Evolutionary conservation across 1,140 invertebrate species (phyloP).

Genomic region (Triops cancriformis): DNA sequence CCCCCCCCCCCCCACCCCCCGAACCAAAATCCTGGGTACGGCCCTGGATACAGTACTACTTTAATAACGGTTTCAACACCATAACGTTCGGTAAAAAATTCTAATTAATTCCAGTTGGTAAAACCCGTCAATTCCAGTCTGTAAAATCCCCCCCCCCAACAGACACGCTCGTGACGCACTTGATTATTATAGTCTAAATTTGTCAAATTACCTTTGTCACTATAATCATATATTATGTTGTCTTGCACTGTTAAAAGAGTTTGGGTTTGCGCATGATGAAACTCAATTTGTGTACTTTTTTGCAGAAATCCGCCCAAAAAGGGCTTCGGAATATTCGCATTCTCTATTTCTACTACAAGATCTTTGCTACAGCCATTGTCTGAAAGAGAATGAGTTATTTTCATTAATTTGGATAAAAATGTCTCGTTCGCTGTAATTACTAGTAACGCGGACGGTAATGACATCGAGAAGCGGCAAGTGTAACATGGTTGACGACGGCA

Average conservation of each 20-base stretch:
- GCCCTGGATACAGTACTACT: too few species aligned
- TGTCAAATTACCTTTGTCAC: background rate
- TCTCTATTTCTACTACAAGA: background rate
- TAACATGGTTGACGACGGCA: background rate
- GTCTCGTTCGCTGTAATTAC: background rate
- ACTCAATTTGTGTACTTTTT: background rate
- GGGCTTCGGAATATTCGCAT: background rate
- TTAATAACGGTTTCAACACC: too few species aligned
- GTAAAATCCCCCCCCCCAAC: too few species aligned
- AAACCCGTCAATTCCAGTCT: too few species aligned
- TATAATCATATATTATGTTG: background rate
- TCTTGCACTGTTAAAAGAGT: background rate
- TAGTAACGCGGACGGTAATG: background rate
- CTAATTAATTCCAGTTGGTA: too few species aligned
- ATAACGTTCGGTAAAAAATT: too few species aligned
- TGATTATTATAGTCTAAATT: too few species aligned
- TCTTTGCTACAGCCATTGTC: background rate
- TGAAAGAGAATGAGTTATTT: background rate
- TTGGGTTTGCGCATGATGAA: background rate
- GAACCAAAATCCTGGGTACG: too few species aligned
- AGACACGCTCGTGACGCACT: too few species aligned
- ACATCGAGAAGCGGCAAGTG: background rate
- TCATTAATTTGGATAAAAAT: background rate
- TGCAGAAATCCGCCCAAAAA: background rate
- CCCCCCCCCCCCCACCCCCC: too few species aligned